These are phyloP conservation scores for Galeopsomyia nigrocyanea DNA, from an alignment of 2,888 invertebrate genomes.

Conservation along the genomic window DNA sequence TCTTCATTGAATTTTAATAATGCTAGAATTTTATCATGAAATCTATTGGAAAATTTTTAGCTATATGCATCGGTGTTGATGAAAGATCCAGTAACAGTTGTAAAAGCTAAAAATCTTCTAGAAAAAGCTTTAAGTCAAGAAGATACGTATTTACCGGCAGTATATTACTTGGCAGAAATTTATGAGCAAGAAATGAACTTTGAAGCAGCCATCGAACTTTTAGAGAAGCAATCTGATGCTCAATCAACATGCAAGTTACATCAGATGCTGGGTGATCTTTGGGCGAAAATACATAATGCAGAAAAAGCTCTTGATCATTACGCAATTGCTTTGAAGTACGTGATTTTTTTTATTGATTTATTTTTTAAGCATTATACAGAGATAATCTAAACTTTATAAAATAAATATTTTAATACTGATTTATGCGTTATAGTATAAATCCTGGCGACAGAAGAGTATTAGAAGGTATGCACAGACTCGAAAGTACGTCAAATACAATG, in stretches of 20 bases:
- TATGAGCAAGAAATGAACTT: slow-evolving; percentile 77
- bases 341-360: slow-evolving; percentile 29
- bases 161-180: slow-evolving; percentile 80
- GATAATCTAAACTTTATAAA: neutral
- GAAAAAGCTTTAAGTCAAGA: slow-evolving; percentile 82
- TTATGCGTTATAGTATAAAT: slow-evolving; percentile 71
- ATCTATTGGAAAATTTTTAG: slow-evolving; percentile 68
- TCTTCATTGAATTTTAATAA: slow-evolving; percentile 7
- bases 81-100: slow-evolving; percentile 74
- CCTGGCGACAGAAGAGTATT: slow-evolving; percentile 75
- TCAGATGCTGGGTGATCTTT: slow-evolving; percentile 77
- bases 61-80: slow-evolving; percentile 82
- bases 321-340: slow-evolving; percentile 76
- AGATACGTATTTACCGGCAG: slow-evolving; percentile 79
- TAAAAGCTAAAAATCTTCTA: slow-evolving; percentile 78
- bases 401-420: slow-evolving; percentile 12
- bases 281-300: slow-evolving; percentile 74
- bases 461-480: slow-evolving; percentile 77
- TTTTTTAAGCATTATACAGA: slow-evolving; percentile 1
- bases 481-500: slow-evolving; percentile 70
- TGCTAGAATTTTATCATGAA: slow-evolving; percentile 4
- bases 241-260: slow-evolving; percentile 76
- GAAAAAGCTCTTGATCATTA: slow-evolving; percentile 80
- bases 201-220: slow-evolving; percentile 77
- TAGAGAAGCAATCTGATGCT: slow-evolving; percentile 76